Percentiles rank a stretch among this genome's conserved stretches.
phyloP scores from a whole-genome alignment of 2,888 invertebrate species.

The Trachelus troglodyta region DNA sequence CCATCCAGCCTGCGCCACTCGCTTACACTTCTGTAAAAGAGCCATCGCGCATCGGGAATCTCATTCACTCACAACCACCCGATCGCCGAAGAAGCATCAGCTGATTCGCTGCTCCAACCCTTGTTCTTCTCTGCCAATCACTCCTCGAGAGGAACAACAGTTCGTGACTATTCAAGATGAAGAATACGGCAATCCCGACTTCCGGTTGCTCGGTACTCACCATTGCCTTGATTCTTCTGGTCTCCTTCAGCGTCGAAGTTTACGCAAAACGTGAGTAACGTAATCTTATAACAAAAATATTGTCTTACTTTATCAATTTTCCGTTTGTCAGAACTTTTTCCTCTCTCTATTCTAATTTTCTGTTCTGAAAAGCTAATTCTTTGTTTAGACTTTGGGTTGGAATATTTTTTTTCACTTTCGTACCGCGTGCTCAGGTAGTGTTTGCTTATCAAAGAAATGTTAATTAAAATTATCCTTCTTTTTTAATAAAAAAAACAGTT shows the following conservation, averaged over 20 bases:
- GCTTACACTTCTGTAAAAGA: conserved; percentile 27
- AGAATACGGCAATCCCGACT: no score
- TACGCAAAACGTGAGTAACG: conserved; percentile 1
- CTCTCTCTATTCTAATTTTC: neutral
- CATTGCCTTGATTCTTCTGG: neutral
- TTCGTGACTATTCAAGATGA: no score
- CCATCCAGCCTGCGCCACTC: conserved; percentile 30
- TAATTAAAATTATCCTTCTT: no score
- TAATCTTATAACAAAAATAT: neutral
- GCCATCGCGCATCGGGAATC: conserved; percentile 31
- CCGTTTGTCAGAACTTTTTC: neutral
- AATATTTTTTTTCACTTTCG: no score
- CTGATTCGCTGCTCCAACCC: conserved; percentile 5
- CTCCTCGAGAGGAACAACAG: no score
- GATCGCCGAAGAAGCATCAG: conserved; percentile 53
- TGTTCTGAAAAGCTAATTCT: no score
- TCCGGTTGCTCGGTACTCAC: neutral
- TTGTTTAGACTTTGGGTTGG: no score
- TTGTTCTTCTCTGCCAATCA: neutral
- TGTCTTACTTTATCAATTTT: neutral
- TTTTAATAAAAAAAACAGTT: no score
- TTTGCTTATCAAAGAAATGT: no score
- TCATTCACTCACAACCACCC: conserved; percentile 59
- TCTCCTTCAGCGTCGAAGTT: neutral
- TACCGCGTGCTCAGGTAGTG: no score